phyloP scores from a whole-genome alignment of 2,797 vertebrate genomes.

The Decapterus maruadsi region DNA sequence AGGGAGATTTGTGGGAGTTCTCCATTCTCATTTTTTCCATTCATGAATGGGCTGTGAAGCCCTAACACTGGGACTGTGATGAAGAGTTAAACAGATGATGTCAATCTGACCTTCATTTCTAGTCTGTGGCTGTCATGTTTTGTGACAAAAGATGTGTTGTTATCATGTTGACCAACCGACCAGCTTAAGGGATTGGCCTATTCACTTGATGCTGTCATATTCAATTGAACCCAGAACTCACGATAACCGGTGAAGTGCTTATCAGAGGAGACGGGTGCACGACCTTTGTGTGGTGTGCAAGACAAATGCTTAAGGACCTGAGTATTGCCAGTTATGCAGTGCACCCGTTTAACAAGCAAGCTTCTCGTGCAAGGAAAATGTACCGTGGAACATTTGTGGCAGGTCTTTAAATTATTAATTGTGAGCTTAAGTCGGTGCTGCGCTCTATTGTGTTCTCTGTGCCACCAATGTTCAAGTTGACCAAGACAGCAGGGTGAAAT shows the following conservation, averaged over 20 bases:
- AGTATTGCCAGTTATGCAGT: constrained; percentile 16
- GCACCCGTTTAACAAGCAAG: constrained; percentile 27
- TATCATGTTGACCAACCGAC: constrained; percentile 1
- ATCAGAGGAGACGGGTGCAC: constrained; percentile 28
- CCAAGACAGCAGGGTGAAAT: constrained; percentile 38
- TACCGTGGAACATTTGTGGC: constrained; percentile 57
- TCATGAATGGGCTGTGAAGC: constrained; percentile 5
- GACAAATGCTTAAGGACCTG: constrained; percentile 30
- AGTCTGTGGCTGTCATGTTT: constrained; percentile 8
- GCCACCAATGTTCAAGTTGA: constrained; percentile 45
- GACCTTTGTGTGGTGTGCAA: neutral
- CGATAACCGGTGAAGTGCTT: constrained; percentile 14
- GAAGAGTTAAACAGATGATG: constrained; percentile 11
- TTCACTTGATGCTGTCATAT: constrained; percentile 26
- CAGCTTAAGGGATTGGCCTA: constrained; percentile 2
- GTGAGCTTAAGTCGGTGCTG: constrained; percentile 53
- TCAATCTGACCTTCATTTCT: constrained; percentile 16
- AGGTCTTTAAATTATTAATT: constrained; percentile 65
- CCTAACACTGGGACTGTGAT: neutral
- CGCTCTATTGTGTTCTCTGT: constrained; percentile 44
- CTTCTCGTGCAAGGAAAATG: constrained; percentile 46
- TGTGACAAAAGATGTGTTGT: neutral
- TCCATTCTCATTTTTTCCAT: constrained; percentile 24
- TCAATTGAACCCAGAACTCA: constrained; percentile 17
- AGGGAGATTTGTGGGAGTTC: constrained; percentile 18